A percentile compares a stretch with the other conserved stretches of the same genome.
Conservation (phyloP, 2,113 vertebrate species). For the Rafetus swinhoei region DNA sequence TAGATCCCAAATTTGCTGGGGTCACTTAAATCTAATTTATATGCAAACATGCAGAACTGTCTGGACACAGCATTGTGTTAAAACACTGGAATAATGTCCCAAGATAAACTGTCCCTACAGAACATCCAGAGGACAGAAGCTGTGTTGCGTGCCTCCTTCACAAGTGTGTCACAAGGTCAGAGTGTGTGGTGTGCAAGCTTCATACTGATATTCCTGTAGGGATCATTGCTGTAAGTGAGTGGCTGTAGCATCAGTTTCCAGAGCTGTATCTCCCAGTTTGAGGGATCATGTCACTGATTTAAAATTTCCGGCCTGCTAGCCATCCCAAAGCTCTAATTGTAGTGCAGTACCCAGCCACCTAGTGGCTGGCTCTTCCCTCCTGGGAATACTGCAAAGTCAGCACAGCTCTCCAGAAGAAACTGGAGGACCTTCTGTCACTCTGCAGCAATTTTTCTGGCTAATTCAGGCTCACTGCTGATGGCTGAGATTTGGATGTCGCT, state of each 20-base stretch:
- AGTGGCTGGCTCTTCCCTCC: neutral
- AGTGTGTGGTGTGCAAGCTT: neutral
- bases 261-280: neutral
- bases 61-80: neutral
- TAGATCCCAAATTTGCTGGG: neutral
- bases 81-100: neutral
- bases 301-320: neutral
- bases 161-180: accelerated
- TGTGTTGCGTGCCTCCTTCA: neutral
- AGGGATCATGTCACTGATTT: neutral
- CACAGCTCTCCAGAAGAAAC: neutral
- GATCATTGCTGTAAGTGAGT: accelerated
- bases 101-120: neutral
- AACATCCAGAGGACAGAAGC: neutral
- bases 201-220: neutral
- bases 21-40: neutral
- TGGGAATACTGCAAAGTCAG: neutral
- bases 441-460: neutral
- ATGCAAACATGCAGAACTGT: neutral
- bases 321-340: neutral
- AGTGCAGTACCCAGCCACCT: neutral
- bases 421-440: neutral
- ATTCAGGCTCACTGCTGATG: neutral
- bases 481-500: neutral
- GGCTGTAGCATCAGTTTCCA: neutral